Evolutionary conservation across 2,797 vertebrate genomes (phyloP).

Genomic region (Channallabes apus): DNA sequence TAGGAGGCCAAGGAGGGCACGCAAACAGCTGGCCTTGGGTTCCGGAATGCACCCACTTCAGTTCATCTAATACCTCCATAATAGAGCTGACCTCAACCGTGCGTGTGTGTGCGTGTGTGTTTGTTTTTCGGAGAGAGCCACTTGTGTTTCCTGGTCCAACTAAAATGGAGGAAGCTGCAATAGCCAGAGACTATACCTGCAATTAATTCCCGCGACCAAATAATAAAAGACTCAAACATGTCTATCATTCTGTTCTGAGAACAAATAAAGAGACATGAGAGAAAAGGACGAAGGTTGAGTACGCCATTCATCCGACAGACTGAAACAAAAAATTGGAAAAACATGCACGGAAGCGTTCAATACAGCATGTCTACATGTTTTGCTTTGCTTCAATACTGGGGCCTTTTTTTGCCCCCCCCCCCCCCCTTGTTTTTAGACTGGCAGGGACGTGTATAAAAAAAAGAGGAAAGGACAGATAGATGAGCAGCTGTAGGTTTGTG

Average conservation of each 20-base stretch:
- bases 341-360: not conserved
- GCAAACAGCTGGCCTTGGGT: slow-evolving; percentile 61
- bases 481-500: not conserved
- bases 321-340: not conserved
- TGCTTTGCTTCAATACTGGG: not conserved
- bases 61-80: slow-evolving; percentile 58
- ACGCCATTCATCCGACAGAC: not conserved
- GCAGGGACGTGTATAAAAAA: not conserved
- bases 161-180: slow-evolving; percentile 44
- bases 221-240: slow-evolving; percentile 47
- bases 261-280: not conserved
- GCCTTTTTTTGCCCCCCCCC: too few relatives aligned
- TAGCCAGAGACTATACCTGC: slow-evolving; percentile 36
- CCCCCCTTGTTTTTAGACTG: not conserved
- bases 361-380: not conserved
- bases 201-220: slow-evolving; percentile 52
- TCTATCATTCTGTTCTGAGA: slow-evolving; percentile 33
- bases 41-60: slow-evolving; percentile 60
- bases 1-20: slow-evolving; percentile 52
- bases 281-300: slow-evolving; percentile 8
- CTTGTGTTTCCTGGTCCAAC: slow-evolving; percentile 45
- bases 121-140: slow-evolving; percentile 54
- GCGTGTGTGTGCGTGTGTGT: slow-evolving; percentile 42
- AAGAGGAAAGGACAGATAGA: not conserved
- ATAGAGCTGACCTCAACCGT: slow-evolving; percentile 55